phyloP scores from a whole-genome alignment of 2,888 invertebrate genomes.

The Lapara coniferarum region DNA sequence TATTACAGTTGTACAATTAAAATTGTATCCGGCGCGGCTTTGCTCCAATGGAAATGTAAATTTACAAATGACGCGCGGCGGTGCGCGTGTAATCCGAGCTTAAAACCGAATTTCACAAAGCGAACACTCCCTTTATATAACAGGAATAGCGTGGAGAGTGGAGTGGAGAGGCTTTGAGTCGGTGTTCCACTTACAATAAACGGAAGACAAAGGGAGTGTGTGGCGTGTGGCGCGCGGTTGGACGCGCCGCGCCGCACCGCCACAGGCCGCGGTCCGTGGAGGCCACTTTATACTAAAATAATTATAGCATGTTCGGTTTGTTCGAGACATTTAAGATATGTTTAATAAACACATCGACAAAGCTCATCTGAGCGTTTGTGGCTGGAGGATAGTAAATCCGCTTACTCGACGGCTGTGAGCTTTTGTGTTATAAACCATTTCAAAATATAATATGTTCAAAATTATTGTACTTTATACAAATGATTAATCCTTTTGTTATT shows the following conservation, averaged over 20 bases:
- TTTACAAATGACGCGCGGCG: constrained; percentile 18
- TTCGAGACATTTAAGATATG: not conserved
- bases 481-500: too few species aligned
- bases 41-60: constrained; percentile 8
- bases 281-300: not conserved
- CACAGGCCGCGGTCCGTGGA: not conserved
- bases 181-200: constrained; percentile 10
- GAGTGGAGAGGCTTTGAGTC: constrained; percentile 6
- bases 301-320: not conserved
- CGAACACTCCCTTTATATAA: constrained; percentile 14
- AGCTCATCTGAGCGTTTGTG: constrained; percentile 8
- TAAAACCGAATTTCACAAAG: constrained; percentile 25
- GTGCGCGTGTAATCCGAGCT: constrained; percentile 15
- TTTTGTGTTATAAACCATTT: too few species aligned
- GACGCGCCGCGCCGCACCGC: not conserved
- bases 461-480: too few species aligned
- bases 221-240: not conserved
- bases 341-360: constrained; percentile 1
- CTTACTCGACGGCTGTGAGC: not conserved
- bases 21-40: not conserved
- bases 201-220: constrained; percentile 1
- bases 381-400: constrained; percentile 1
- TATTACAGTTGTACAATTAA: not conserved
- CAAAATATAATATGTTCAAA: too few species aligned
- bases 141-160: constrained; percentile 5